phyloP scores from a whole-genome alignment of 1,140 invertebrate genomes.

The Cherax quadricarinatus region DNA sequence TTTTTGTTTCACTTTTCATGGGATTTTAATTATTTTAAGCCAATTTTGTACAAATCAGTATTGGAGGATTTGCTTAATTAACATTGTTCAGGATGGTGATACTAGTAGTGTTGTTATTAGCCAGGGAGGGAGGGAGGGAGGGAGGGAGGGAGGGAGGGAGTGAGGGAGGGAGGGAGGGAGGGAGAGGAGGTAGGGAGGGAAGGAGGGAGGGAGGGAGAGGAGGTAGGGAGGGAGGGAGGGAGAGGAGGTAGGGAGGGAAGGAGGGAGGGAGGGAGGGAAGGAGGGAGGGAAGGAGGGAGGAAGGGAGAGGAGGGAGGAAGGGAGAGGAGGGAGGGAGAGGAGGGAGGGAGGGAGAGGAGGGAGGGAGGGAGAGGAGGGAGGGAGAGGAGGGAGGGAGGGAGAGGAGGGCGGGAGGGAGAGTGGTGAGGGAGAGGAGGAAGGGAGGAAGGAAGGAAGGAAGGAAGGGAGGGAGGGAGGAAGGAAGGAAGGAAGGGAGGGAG shows the following conservation, averaged over 20 bases:
- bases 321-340: neutral
- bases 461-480: no score
- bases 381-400: neutral
- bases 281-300: neutral
- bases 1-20: no score
- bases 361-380: neutral
- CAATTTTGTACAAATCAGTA: no score
- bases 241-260: neutral
- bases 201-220: no score
- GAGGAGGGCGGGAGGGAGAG: neutral
- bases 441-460: neutral
- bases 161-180: neutral
- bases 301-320: neutral
- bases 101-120: neutral
- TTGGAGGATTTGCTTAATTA: no score
- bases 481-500: neutral
- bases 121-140: neutral
- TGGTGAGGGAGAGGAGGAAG: neutral
- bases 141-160: neutral
- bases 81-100: no score
- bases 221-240: neutral
- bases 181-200: no score
- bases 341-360: no score
- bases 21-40: no score
- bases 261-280: neutral